These are phyloP conservation scores for Hermetia illucens DNA, from an alignment of 1,140 invertebrate species.

Conservation along the genomic window DNA sequence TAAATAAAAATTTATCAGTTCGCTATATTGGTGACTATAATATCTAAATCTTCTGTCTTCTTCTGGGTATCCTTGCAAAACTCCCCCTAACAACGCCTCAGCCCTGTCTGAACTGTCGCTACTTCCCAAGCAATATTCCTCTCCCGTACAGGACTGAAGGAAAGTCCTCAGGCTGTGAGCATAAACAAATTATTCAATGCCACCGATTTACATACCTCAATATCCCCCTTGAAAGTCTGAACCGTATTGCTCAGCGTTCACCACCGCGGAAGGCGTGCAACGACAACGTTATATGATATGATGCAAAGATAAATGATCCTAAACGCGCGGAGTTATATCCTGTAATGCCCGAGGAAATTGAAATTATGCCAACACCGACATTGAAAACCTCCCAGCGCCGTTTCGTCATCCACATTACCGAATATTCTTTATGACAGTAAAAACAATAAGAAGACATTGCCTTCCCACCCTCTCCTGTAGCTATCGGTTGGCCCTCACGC, in stretches of 20 bases:
- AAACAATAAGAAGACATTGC: not conserved
- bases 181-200: conserved; percentile 1
- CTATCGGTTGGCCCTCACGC: too few species aligned
- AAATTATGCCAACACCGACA: not conserved
- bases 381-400: not conserved
- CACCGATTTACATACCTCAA: not conserved
- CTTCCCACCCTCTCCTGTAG: too few species aligned
- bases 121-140: too few species aligned
- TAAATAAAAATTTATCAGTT: conserved; percentile 1
- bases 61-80: not conserved
- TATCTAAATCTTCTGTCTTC: not conserved
- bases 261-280: not conserved
- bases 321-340: not conserved
- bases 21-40: not conserved
- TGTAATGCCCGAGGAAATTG: not conserved
- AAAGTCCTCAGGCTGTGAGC: not conserved
- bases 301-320: not conserved
- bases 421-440: not conserved
- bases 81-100: too few species aligned
- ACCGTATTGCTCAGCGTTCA: too few species aligned
- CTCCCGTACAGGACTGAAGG: too few species aligned
- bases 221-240: too few species aligned
- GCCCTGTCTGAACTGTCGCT: too few species aligned
- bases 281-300: not conserved
- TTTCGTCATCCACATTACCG: too few species aligned